Evolutionary conservation across 2,888 invertebrate species (phyloP).

Genomic region (Hylaea fasciaria): DNA sequence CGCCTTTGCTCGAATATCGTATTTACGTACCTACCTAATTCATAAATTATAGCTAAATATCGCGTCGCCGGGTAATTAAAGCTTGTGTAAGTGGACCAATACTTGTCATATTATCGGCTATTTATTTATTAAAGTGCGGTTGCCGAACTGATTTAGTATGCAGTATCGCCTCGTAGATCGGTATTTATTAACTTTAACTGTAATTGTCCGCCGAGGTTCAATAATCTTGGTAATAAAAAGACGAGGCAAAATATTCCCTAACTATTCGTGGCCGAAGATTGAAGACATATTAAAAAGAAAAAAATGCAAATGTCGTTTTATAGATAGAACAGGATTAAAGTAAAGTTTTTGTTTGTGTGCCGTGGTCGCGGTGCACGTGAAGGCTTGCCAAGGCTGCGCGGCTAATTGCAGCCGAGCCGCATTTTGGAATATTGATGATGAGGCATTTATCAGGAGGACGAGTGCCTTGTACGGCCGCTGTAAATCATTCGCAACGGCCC

Average conservation of each 20-base stretch:
- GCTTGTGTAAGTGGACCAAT: conserved; percentile 66
- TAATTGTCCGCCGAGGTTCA: conserved; percentile 59
- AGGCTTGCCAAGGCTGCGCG: conserved; percentile 79
- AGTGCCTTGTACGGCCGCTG: conserved; percentile 79
- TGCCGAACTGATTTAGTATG: conserved; percentile 74
- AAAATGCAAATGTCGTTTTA: conserved; percentile 73
- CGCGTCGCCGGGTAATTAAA: conserved; percentile 69
- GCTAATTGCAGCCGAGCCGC: conserved; percentile 82
- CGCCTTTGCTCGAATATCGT: conserved; percentile 47
- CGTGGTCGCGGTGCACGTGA: conserved; percentile 71
- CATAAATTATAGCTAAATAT: conserved; percentile 56
- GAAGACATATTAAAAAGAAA: conserved; percentile 49
- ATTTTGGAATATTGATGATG: conserved; percentile 85
- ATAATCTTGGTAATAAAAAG: conserved; percentile 47
- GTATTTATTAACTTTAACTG: conserved; percentile 66
- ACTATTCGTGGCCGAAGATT: conserved; percentile 38
- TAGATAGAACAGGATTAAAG: conserved; percentile 78
- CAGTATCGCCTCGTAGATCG: conserved; percentile 60
- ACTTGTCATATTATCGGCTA: conserved; percentile 67
- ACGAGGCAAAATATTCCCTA: conserved; percentile 36
- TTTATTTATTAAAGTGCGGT: conserved; percentile 68
- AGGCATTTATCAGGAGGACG: conserved; percentile 83
- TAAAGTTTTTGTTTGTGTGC: conserved; percentile 72
- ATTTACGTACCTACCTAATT: conserved; percentile 55
- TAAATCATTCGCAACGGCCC: conserved; percentile 81